A percentile compares a stretch with the other conserved stretches of the same genome.
Evolutionary conservation across 1,140 invertebrate genomes (phyloP).

Genomic region (Caerostris darwini): DNA sequence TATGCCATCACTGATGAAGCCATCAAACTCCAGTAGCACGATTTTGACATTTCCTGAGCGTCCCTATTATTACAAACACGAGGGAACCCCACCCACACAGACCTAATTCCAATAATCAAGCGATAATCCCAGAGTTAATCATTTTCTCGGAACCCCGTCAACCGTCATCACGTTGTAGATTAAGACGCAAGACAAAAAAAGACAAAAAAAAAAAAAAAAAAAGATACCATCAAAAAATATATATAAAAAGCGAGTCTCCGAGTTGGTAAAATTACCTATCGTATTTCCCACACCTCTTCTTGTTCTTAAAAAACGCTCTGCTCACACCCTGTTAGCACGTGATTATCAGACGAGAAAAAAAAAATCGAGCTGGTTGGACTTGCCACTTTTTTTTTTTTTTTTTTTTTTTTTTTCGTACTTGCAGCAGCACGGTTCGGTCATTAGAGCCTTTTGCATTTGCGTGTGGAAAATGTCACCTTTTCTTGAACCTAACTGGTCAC

Average conservation of each 20-base stretch:
- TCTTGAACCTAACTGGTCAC: constrained; percentile 6
- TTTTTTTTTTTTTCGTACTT: too few species aligned
- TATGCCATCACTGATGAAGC: not conserved
- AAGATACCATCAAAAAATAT: constrained; percentile 1
- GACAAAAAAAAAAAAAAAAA: too few species aligned
- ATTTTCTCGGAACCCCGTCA: not conserved
- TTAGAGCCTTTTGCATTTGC: constrained; percentile 33
- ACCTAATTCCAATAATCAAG: constrained; percentile 17
- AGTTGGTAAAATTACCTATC: constrained; percentile 19
- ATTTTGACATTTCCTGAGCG: constrained; percentile 44
- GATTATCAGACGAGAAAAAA: constrained; percentile 28
- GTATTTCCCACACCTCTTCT: constrained; percentile 54
- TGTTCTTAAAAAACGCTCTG: constrained; percentile 15
- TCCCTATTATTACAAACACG: constrained; percentile 46
- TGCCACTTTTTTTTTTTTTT: not conserved
- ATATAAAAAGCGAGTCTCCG: not conserved
- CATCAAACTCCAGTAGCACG: constrained; percentile 40
- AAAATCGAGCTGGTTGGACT: not conserved
- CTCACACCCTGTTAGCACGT: constrained; percentile 68
- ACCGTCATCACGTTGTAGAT: constrained; percentile 41
- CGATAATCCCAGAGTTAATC: constrained; percentile 5
- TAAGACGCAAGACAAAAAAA: too few species aligned
- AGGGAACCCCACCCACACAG: not conserved
- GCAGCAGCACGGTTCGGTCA: not conserved
- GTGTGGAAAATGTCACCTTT: constrained; percentile 64